A percentile compares a stretch with the other conserved stretches of the same genome.
Evolutionary conservation across 2,113 vertebrate genomes (phyloP).

Genomic region (Lates calcarifer): DNA sequence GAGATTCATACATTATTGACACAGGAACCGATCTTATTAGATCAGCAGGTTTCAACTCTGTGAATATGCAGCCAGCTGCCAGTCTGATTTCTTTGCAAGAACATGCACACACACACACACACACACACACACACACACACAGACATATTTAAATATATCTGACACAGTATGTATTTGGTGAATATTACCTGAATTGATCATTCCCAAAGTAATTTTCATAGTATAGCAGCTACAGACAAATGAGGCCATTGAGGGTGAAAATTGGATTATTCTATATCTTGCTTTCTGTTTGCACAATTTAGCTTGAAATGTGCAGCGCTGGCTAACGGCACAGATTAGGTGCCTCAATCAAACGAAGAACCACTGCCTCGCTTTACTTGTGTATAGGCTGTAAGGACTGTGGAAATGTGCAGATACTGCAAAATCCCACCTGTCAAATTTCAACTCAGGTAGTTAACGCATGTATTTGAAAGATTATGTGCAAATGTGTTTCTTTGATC

Average conservation of each 20-base stretch:
- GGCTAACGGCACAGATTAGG: constrained; percentile 36
- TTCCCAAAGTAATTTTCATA: constrained; percentile 51
- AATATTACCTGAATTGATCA: constrained; percentile 65
- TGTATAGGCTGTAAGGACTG: not conserved
- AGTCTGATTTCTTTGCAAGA: constrained; percentile 37
- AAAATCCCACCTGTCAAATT: not conserved
- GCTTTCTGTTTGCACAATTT: constrained; percentile 55
- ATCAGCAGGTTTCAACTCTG: constrained; percentile 66
- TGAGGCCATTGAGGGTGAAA: constrained; percentile 52
- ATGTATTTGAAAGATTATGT: not conserved
- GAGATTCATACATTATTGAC: constrained; percentile 85
- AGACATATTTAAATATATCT: constrained; percentile 33
- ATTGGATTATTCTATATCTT: constrained; percentile 61
- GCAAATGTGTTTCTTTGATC: not conserved
- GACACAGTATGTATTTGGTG: constrained; percentile 28
- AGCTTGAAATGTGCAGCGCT: constrained; percentile 45
- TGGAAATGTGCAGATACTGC: constrained; percentile 8
- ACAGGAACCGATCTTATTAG: constrained; percentile 81
- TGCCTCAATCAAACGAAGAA: constrained; percentile 41
- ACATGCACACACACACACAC: not conserved
- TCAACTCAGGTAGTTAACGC: not conserved
- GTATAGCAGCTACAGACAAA: constrained; percentile 41
- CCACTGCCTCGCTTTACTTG: constrained; percentile 4
- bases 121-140: not conserved
- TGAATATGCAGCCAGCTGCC: constrained; percentile 53